These are phyloP conservation scores for Temnothorax nylanderi DNA, from an alignment of 1,140 invertebrate genomes.

Conservation along the genomic window DNA sequence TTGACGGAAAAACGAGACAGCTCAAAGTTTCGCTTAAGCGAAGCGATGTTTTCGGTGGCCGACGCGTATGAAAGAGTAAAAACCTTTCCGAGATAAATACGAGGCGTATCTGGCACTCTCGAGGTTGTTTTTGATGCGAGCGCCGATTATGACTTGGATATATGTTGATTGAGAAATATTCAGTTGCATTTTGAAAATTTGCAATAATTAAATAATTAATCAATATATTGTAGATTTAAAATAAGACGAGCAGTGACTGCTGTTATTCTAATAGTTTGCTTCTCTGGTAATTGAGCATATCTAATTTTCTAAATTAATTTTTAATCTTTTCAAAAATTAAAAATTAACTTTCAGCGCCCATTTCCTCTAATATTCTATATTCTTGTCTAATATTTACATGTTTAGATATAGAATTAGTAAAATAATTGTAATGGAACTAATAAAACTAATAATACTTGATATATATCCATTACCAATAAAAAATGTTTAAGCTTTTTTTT, in stretches of 20 bases:
- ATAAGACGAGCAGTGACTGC: not conserved
- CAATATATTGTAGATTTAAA: not conserved
- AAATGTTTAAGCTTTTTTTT: not conserved
- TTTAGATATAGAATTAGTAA: not conserved
- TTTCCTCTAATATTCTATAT: not conserved
- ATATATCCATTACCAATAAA: not conserved
- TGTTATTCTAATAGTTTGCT: not conserved
- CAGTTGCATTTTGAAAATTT: not conserved
- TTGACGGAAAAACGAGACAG: conserved; percentile 30
- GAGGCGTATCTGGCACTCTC: not conserved
- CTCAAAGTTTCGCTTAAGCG: conserved; percentile 25
- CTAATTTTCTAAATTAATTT: not conserved
- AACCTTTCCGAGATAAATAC: conserved; percentile 31
- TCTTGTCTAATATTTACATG: not conserved
- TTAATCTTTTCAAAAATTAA: not conserved
- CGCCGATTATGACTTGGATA: not conserved
- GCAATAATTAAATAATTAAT: not conserved
- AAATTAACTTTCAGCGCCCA: not conserved
- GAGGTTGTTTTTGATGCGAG: not conserved
- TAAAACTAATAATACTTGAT: not conserved
- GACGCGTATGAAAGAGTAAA: not conserved
- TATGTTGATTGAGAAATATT: not conserved
- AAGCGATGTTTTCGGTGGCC: conserved; percentile 16
- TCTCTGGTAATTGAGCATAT: not conserved
- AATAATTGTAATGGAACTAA: not conserved